These are phyloP conservation scores for Anodontia alba DNA, from an alignment of 2,888 invertebrate species.

Conservation along the genomic window DNA sequence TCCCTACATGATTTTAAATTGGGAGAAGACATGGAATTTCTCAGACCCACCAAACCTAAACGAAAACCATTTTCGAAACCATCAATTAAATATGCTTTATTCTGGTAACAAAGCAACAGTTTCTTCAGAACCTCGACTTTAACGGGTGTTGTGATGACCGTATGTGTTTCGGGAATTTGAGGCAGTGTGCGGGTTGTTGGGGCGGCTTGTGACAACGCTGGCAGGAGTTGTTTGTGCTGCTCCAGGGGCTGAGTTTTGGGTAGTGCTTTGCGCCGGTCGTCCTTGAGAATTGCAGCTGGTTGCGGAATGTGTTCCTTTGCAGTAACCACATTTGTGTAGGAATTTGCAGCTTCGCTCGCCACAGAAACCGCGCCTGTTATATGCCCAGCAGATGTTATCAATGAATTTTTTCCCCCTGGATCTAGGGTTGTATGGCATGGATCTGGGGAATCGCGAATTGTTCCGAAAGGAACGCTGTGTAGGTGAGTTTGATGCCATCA, in stretches of 20 bases:
- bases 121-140: not conserved
- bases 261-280: not conserved
- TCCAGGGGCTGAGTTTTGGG: not conserved
- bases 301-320: slow-evolving; percentile 24
- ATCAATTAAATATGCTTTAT: slow-evolving; percentile 2
- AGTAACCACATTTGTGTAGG: slow-evolving; percentile 32
- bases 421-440: not conserved
- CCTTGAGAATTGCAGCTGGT: slow-evolving; percentile 8
- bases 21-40: not conserved
- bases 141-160: not conserved
- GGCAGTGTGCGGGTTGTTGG: too few relatives aligned
- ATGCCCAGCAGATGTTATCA: slow-evolving; percentile 28
- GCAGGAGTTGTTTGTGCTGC: too few relatives aligned
- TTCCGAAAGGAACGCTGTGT: not conserved
- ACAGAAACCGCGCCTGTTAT: slow-evolving; percentile 24
- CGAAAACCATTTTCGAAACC: slow-evolving; percentile 28
- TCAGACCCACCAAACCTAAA: slow-evolving; percentile 18
- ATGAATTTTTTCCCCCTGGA: not conserved
- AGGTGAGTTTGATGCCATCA: slow-evolving; percentile 6
- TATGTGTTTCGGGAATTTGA: too few relatives aligned
- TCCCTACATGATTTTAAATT: slow-evolving; percentile 35
- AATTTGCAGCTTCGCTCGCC: not conserved
- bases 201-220: too few relatives aligned
- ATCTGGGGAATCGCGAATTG: not conserved
- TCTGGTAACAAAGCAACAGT: not conserved